Conservation (phyloP, 2,797 vertebrate genomes). For the Forpus xanthops region DNA sequence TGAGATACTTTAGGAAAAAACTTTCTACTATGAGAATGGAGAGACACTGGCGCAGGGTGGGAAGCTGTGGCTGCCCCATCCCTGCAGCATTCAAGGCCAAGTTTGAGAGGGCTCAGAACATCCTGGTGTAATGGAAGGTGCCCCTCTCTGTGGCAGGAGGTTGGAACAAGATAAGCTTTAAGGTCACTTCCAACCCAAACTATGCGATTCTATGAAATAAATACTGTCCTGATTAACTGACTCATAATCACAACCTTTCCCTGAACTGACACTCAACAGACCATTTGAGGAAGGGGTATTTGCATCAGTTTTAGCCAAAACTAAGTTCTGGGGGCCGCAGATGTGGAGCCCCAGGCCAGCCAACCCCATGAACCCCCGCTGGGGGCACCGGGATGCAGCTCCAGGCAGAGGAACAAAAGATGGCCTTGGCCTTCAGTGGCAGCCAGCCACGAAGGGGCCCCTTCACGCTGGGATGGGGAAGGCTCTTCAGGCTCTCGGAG, state of each 20-base stretch:
- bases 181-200: neutral
- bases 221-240: neutral
- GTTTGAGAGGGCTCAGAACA: neutral
- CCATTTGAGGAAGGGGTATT: neutral
- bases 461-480: rapidly evolving
- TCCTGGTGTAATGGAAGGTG: neutral
- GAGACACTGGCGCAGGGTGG: neutral
- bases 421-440: neutral
- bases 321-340: neutral
- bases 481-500: neutral
- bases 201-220: neutral
- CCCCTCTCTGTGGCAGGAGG: neutral
- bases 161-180: neutral
- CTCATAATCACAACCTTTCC: neutral
- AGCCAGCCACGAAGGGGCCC: neutral
- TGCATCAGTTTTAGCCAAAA: neutral
- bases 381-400: neutral
- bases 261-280: too few species aligned
- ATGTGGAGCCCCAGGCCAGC: rapidly evolving
- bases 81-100: neutral
- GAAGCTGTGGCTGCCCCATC: neutral
- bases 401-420: rapidly evolving
- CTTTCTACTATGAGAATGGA: neutral
- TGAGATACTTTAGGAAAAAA: neutral
- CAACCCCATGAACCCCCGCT: too few species aligned